Percentiles rank a stretch among this genome's conserved stretches.
Evolutionary conservation across 1,140 invertebrate genomes (phyloP).

Genomic region (Listronotus oregonensis): DNA sequence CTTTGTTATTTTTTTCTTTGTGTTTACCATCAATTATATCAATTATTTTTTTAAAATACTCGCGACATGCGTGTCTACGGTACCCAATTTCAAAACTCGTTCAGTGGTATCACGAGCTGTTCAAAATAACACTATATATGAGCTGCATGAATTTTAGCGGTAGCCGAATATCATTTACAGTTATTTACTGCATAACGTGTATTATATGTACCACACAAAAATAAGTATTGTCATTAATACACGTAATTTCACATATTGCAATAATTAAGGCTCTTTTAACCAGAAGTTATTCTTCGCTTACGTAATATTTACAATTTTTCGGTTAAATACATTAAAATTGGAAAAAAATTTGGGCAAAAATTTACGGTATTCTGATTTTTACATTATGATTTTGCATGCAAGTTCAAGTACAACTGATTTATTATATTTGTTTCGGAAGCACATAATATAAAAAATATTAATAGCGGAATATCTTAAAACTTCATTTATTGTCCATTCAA

Average conservation of each 20-base stretch:
- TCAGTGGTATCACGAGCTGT: background rate
- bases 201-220: background rate
- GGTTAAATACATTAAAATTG: slow-evolving; percentile 4
- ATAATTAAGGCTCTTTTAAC: background rate
- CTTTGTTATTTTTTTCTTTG: background rate
- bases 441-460: too few species aligned
- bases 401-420: too few species aligned
- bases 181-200: too few species aligned
- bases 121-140: too few species aligned
- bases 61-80: slow-evolving; percentile 2
- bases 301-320: slow-evolving; percentile 9
- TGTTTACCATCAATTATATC: slow-evolving; percentile 6
- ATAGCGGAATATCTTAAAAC: too few species aligned
- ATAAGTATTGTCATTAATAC: slow-evolving; percentile 6
- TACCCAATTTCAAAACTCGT: slow-evolving; percentile 3
- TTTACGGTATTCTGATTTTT: slow-evolving; percentile 7
- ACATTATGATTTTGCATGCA: too few species aligned
- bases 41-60: slow-evolving; percentile 9
- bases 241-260: background rate
- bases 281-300: too few species aligned
- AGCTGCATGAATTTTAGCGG: too few species aligned
- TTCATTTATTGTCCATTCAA: too few species aligned
- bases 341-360: background rate
- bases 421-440: too few species aligned
- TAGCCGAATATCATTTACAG: too few species aligned